Conservation (phyloP, 2,797 vertebrate species). For the Lemur catta region DNA sequence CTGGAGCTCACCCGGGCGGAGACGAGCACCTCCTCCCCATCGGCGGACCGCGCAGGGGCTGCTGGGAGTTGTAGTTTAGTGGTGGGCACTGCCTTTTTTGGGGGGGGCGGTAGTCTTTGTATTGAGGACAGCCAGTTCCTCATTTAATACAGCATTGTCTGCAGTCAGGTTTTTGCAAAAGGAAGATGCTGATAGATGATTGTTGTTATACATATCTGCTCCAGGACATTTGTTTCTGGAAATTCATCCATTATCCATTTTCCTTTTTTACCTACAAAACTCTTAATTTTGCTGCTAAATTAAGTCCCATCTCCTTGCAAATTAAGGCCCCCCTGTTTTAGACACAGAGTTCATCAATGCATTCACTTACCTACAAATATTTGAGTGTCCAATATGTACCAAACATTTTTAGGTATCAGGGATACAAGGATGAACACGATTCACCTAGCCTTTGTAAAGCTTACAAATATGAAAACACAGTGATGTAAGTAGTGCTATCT, state of each 20-base stretch:
- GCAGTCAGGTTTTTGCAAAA: not conserved
- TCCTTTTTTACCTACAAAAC: not conserved
- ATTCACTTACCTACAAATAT: conserved; percentile 26
- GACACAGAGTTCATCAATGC: not conserved
- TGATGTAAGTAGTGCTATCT: conserved; percentile 1
- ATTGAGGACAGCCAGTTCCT: not conserved
- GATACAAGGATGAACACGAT: not conserved
- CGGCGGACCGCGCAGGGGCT: not conserved
- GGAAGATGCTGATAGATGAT: not conserved
- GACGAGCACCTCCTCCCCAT: not conserved
- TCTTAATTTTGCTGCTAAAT: conserved; percentile 12
- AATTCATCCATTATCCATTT: conserved; percentile 28
- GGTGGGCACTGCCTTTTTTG: rapidly evolving
- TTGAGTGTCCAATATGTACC: not conserved
- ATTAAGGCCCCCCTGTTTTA: conserved; percentile 23
- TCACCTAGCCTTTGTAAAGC: not conserved
- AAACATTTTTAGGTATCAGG: not conserved
- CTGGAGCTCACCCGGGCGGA: not conserved
- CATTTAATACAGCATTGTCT: not conserved
- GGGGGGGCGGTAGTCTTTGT: not conserved
- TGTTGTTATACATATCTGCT: not conserved
- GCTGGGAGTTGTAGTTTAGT: conserved; percentile 65
- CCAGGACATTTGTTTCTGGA: conserved; percentile 12
- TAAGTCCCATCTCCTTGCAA: not conserved
- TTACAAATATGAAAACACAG: conserved; percentile 1